Percentiles rank a stretch among this genome's conserved stretches.
Conservation (phyloP, 2,113 vertebrate species). For the Microtus ochrogaster region DNA sequence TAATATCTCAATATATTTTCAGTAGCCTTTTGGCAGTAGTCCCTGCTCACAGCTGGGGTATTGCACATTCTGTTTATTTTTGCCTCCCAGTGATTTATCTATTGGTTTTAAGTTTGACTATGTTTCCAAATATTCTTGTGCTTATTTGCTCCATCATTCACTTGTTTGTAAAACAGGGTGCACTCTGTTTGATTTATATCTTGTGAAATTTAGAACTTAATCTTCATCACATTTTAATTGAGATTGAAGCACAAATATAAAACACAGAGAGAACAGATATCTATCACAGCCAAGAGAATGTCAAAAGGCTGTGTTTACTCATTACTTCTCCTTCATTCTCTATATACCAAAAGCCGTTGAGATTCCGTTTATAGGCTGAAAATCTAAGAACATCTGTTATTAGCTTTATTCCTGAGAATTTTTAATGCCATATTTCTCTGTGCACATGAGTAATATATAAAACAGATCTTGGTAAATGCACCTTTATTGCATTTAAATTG, state of each 20-base stretch:
- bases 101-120: constrained; percentile 39
- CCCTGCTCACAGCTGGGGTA: constrained; percentile 6
- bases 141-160: constrained; percentile 42
- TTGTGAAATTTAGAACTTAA: constrained; percentile 58
- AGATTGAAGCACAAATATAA: constrained; percentile 54
- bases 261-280: background rate
- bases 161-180: background rate
- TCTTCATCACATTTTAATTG: constrained; percentile 66
- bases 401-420: constrained; percentile 13
- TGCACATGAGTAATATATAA: background rate
- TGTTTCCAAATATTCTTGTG: constrained; percentile 47
- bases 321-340: constrained; percentile 25
- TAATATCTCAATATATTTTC: constrained; percentile 20
- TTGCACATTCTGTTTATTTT: constrained; percentile 35
- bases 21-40: background rate
- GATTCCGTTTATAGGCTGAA: constrained; percentile 21
- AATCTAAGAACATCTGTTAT: background rate
- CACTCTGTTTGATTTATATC: constrained; percentile 34
- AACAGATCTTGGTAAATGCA: background rate
- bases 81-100: constrained; percentile 14
- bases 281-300: constrained; percentile 18
- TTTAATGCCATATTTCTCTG: constrained; percentile 20
- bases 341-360: constrained; percentile 24
- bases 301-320: background rate
- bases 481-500: constrained; percentile 19